Evolutionary conservation across 2,888 invertebrate genomes (phyloP).

Genomic region (Eupithecia inturbata): DNA sequence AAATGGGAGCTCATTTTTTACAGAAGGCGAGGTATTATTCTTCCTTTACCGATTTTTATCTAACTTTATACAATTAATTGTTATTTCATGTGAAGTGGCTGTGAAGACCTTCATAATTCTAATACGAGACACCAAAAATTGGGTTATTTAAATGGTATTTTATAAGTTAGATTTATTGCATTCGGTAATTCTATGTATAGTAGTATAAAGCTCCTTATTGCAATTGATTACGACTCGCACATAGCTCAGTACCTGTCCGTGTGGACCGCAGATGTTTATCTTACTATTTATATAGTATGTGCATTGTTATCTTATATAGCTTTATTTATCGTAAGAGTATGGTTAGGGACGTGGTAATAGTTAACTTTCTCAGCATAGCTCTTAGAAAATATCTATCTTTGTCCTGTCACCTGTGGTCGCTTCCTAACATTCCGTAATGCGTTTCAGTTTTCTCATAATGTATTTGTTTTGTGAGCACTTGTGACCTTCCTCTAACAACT

Average conservation of each 20-base stretch:
- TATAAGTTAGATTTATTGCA: slow-evolving; percentile 69
- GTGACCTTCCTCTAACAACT: slow-evolving; percentile 42
- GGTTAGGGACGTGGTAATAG: slow-evolving; percentile 74
- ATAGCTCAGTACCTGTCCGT: slow-evolving; percentile 76
- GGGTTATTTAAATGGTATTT: slow-evolving; percentile 68
- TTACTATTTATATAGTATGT: slow-evolving; percentile 73
- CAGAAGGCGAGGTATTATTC: slow-evolving; percentile 51
- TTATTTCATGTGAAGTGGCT: slow-evolving; percentile 73
- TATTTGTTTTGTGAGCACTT: slow-evolving; percentile 55
- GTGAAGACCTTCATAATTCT: slow-evolving; percentile 75
- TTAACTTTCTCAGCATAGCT: slow-evolving; percentile 64
- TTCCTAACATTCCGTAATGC: slow-evolving; percentile 75
- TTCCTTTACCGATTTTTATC: slow-evolving; percentile 58
- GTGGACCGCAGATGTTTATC: slow-evolving; percentile 70
- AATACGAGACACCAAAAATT: slow-evolving; percentile 71
- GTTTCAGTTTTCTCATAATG: slow-evolving; percentile 64
- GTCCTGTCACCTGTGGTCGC: slow-evolving; percentile 74
- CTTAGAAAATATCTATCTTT: slow-evolving; percentile 62
- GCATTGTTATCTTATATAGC: slow-evolving; percentile 80
- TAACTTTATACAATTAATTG: slow-evolving; percentile 48
- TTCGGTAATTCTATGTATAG: slow-evolving; percentile 60
- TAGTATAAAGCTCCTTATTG: slow-evolving; percentile 60
- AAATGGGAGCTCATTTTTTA: slow-evolving; percentile 69
- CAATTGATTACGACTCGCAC: slow-evolving; percentile 66
- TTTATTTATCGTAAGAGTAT: slow-evolving; percentile 80